Percentiles rank a stretch among this genome's conserved stretches.
Conservation (phyloP, 1,140 invertebrate genomes). For the Drosophila miranda region DNA sequence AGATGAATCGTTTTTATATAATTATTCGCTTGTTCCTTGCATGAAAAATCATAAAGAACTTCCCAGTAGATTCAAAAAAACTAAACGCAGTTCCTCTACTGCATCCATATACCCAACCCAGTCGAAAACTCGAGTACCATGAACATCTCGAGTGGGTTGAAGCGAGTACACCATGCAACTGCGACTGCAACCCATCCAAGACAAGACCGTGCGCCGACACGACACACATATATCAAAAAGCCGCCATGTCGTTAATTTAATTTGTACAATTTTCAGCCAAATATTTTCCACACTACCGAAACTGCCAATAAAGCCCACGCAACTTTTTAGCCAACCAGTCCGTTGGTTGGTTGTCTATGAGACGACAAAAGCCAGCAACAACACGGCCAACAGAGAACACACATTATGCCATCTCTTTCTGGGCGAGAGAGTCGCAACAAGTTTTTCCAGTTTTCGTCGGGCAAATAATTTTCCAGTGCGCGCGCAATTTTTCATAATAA, state of each 20-base stretch:
- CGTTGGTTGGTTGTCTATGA: slow-evolving; percentile 61
- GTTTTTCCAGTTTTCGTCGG: slow-evolving; percentile 70
- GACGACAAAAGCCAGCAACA: slow-evolving; percentile 12
- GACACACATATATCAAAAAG: slow-evolving; percentile 37
- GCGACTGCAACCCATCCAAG: slow-evolving; percentile 16
- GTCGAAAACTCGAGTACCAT: not conserved
- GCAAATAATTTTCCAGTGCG: slow-evolving; percentile 41
- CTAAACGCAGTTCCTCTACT: no score
- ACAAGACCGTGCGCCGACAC: slow-evolving; percentile 6
- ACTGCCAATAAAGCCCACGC: slow-evolving; percentile 80
- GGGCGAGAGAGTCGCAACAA: slow-evolving; percentile 50
- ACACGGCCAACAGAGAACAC: not conserved
- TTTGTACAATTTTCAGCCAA: slow-evolving; percentile 78
- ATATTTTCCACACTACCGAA: slow-evolving; percentile 76
- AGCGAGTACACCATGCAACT: slow-evolving; percentile 22
- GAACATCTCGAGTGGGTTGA: slow-evolving; percentile 12
- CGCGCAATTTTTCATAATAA: slow-evolving; percentile 74
- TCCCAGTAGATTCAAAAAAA: no score
- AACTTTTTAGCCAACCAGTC: slow-evolving; percentile 58
- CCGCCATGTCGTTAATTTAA: slow-evolving; percentile 79
- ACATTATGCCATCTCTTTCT: slow-evolving; percentile 58
- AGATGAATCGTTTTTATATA: no score
- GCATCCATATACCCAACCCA: not conserved
- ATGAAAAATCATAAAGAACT: no score
- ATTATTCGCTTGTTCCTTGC: no score